These are phyloP conservation scores for Tortrix viridana DNA, from an alignment of 2,888 invertebrate species.

Conservation along the genomic window DNA sequence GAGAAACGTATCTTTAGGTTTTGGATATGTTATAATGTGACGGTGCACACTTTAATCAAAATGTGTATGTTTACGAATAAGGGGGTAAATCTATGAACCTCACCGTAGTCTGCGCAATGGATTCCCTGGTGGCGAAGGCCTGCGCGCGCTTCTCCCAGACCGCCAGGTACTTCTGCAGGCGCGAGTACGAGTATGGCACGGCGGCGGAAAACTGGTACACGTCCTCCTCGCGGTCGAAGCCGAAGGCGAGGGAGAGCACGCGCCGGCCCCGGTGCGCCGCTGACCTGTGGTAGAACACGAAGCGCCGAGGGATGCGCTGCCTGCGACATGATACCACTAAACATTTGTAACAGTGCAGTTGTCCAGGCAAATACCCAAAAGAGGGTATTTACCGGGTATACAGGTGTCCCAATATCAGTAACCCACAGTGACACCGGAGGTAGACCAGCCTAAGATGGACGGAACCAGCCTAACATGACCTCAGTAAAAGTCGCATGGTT, in stretches of 20 bases:
- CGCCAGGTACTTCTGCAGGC: constrained; percentile 93
- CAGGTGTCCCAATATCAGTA: too few relatives aligned
- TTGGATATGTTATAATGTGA: too few relatives aligned
- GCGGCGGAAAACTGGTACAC: constrained; percentile 97
- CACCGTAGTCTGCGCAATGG: constrained; percentile 87
- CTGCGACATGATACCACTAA: constrained; percentile 67
- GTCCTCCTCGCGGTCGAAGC: constrained; percentile 97
- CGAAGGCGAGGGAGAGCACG: constrained; percentile 96
- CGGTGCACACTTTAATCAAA: constrained; percentile 2
- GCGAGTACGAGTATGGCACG: constrained; percentile 97
- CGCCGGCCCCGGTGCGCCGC: constrained; percentile 94
- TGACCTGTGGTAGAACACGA: constrained; percentile 97
- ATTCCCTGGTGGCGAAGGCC: constrained; percentile 87
- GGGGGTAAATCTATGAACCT: constrained; percentile 41
- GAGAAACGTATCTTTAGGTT: too few relatives aligned
- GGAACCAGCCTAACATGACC: too few relatives aligned
- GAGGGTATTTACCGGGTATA: too few relatives aligned
- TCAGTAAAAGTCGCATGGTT: too few relatives aligned
- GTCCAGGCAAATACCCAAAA: too few relatives aligned
- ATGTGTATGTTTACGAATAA: not conserved
- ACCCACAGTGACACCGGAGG: too few relatives aligned
- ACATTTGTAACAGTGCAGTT: too few relatives aligned
- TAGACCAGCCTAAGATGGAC: too few relatives aligned
- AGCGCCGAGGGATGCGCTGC: constrained; percentile 90
- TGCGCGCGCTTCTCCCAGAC: constrained; percentile 86